Evolutionary conservation across 2,888 invertebrate species (phyloP), one percentile per base, ranked within the genome.

Genomic region (Limenitis camilla): DNA sequence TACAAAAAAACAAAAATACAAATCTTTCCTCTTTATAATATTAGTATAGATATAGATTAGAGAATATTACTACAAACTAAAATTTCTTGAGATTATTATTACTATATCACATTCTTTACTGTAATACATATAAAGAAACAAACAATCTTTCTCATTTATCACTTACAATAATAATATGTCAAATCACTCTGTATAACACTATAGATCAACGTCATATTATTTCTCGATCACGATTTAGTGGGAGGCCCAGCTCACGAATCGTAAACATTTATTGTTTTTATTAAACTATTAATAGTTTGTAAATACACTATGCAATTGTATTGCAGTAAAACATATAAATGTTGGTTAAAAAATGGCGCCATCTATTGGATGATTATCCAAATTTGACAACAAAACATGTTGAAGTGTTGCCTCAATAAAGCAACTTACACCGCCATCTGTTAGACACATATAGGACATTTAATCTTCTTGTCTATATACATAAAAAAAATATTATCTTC

Each of bases 181-280:
- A 11, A 6, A 56, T 52, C 61, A 61, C 2, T 55, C 60, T 61
- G 54, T 61, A 54, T 33, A 33, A 44, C 19, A 28, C 29, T 40
- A 40, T 51, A 58, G 50, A 59, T 60, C 60, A 56, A 46, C 55
- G 51, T 58, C 59, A 59, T 59, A 62, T 60, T 59, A 60, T 54
- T 54, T 55, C 57, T 47, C 57, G 60, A 65, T 62, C 64, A 65
- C 64, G 62, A 62, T 49, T 58, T 49, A 44, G 58, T 60, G 44
- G 60, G 60, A 56, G 53, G 52, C 49, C 42, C 32, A 44, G 49
- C 53, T 61, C 59, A 63, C 60, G 60, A 60, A 53, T 48, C 46
- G 52, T 56, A 58, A 61, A 59, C 58, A 60, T 61, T 59, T 61
- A 62, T 61, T 63, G 58, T 62, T 61, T 56, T 60, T 57, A 60